These are phyloP conservation scores for Eubasilissa regina DNA, from an alignment of 1,140 invertebrate genomes.

Conservation along the genomic window DNA sequence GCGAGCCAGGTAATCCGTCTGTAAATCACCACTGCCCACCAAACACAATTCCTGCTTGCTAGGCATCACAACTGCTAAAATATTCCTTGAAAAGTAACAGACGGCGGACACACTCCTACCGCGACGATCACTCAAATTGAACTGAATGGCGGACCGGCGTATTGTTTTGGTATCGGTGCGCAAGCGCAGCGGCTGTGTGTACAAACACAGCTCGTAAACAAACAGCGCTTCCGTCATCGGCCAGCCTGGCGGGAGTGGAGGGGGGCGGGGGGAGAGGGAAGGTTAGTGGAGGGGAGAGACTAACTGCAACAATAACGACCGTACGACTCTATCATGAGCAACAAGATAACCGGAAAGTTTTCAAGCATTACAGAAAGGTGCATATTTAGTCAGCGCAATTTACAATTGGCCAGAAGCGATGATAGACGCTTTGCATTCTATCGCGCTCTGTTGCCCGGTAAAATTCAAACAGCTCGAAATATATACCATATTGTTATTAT, in stretches of 20 bases:
- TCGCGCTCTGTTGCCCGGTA: too few relatives aligned
- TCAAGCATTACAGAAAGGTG: background rate
- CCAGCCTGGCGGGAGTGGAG: slow-evolving; percentile 9
- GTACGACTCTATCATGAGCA: background rate
- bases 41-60: slow-evolving; percentile 53
- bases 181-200: slow-evolving; percentile 52
- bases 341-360: slow-evolving; percentile 1
- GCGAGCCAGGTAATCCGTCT: slow-evolving; percentile 63
- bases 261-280: slow-evolving; percentile 6
- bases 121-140: slow-evolving; percentile 37
- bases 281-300: too few relatives aligned
- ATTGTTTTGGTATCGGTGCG: slow-evolving; percentile 50
- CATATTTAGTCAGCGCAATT: too few relatives aligned
- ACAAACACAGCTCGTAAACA: slow-evolving; percentile 55
- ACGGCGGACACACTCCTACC: slow-evolving; percentile 28
- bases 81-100: background rate
- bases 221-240: slow-evolving; percentile 52
- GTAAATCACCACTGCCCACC: slow-evolving; percentile 51
- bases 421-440: too few relatives aligned
- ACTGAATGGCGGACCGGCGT: slow-evolving; percentile 51
- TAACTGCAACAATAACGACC: slow-evolving; percentile 28
- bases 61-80: slow-evolving; percentile 46
- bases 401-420: too few relatives aligned
- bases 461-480: too few relatives aligned
- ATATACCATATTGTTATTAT: too few relatives aligned